These are phyloP conservation scores for Lycocorax pyrrhopterus DNA, from an alignment of 2,113 vertebrate genomes.

Conservation along the genomic window DNA sequence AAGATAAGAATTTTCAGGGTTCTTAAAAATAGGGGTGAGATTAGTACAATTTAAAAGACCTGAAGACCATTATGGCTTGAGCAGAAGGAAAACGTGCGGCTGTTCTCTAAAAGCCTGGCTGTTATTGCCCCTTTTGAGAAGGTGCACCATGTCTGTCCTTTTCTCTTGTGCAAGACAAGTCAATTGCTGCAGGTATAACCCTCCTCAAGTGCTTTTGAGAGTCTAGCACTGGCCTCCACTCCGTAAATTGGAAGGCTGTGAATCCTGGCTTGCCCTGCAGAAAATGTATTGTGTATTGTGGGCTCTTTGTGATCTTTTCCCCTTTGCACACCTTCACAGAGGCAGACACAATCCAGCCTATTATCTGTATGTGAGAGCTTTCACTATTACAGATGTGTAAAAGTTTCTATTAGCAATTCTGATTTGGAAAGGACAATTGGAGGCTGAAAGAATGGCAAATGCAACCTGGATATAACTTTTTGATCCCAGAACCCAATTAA, in stretches of 20 bases:
- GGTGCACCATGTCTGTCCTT: not conserved
- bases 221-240: not conserved
- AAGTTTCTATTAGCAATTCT: constrained; percentile 57
- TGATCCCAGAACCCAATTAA: constrained; percentile 61
- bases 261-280: not conserved
- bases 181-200: not conserved
- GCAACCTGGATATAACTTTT: constrained; percentile 47
- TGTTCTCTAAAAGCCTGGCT: not conserved
- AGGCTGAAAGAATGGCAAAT: constrained; percentile 51
- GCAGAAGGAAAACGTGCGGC: not conserved
- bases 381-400: constrained; percentile 6
- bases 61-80: not conserved
- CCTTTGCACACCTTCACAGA: constrained; percentile 8
- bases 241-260: not conserved
- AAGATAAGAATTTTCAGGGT: not conserved
- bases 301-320: not conserved
- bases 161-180: not conserved
- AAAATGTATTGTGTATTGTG: not conserved
- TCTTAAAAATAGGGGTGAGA: not conserved
- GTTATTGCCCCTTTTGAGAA: not conserved
- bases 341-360: not conserved
- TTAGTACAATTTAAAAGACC: not conserved
- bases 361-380: constrained; percentile 18
- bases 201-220: not conserved
- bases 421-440: constrained; percentile 49